Conservation (phyloP, 2,888 invertebrate species). For the Aplocera efformata region DNA sequence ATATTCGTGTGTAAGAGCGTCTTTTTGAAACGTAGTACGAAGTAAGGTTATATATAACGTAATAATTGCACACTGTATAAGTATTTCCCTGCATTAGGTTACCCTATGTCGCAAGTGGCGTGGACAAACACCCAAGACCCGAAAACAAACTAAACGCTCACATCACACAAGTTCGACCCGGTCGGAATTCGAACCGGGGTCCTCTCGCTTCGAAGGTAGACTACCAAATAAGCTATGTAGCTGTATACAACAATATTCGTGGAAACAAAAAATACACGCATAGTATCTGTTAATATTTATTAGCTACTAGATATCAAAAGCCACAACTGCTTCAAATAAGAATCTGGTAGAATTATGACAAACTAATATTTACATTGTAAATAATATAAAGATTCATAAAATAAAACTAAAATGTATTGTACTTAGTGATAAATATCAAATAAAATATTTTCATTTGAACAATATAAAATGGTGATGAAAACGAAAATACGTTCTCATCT, state of each 20-base stretch:
- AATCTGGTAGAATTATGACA: constrained; percentile 35
- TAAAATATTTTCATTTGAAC: neutral
- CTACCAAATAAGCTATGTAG: no score
- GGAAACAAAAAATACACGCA: constrained; percentile 20
- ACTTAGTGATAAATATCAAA: neutral
- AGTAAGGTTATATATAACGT: no score
- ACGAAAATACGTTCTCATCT: constrained; percentile 1
- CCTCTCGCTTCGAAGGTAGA: no score
- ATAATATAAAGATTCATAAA: constrained; percentile 19
- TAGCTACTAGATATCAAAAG: constrained; percentile 56
- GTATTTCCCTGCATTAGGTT: no score
- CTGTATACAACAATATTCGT: neutral
- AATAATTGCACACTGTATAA: no score
- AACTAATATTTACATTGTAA: constrained; percentile 31
- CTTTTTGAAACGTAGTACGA: neutral
- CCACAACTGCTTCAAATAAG: constrained; percentile 46
- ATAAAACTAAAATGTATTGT: neutral
- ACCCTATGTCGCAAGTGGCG: no score
- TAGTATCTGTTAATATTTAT: constrained; percentile 53
- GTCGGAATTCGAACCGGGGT: no score
- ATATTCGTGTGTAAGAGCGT: neutral
- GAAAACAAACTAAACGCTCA: no score
- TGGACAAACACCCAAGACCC: no score
- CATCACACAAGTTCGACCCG: no score
- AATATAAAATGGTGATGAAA: constrained; percentile 5